Conservation (phyloP, 1,140 invertebrate genomes). For the Saccostrea echinata region DNA sequence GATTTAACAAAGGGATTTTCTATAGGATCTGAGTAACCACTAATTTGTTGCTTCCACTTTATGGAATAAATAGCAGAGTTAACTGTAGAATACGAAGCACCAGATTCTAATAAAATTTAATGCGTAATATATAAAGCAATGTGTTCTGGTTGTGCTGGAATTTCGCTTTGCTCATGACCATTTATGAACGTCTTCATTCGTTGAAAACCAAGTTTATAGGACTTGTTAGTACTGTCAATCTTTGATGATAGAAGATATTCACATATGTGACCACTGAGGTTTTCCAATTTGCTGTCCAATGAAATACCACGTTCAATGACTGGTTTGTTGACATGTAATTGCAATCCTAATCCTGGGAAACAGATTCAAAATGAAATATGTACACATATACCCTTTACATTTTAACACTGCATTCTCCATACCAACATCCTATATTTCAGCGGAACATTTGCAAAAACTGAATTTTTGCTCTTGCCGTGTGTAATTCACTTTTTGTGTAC, state of each 20-base stretch:
- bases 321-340: constrained; percentile 26
- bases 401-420: not conserved
- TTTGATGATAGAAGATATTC: constrained; percentile 11
- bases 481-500: not conserved
- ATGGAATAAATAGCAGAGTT: constrained; percentile 42
- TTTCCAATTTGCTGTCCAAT: not conserved
- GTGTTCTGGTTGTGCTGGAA: constrained; percentile 38
- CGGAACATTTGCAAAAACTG: not conserved
- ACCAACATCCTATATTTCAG: not conserved
- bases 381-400: not conserved
- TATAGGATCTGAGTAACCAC: constrained; percentile 31
- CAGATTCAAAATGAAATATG: not conserved
- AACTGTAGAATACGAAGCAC: constrained; percentile 35
- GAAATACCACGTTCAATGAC: not conserved
- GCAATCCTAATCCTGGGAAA: not conserved
- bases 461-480: constrained; percentile 30
- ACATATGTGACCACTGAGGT: constrained; percentile 16
- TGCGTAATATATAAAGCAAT: constrained; percentile 49
- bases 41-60: constrained; percentile 48
- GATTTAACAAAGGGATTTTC: constrained; percentile 35
- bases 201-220: constrained; percentile 36
- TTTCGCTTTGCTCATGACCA: not conserved
- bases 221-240: constrained; percentile 14
- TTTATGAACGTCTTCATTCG: constrained; percentile 16
- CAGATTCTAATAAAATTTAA: constrained; percentile 38